A percentile compares a stretch with the other conserved stretches of the same genome.
Conservation (phyloP, 2,797 vertebrate species). For the Gallinago solitaria region DNA sequence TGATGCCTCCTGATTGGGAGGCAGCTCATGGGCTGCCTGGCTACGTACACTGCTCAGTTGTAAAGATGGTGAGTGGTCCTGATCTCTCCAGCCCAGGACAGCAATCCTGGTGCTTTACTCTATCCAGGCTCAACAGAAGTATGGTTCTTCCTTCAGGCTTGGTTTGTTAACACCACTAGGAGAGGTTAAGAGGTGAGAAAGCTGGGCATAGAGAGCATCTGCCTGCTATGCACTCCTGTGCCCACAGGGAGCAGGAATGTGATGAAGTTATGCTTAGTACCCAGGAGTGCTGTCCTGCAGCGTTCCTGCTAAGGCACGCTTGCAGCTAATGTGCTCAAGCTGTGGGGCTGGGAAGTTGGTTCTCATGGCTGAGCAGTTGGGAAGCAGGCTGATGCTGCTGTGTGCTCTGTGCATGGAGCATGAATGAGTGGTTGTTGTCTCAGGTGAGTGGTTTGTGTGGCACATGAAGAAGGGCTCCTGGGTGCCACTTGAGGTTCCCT, state of each 20-base stretch:
- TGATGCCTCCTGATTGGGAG: background rate
- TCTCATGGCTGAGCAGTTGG: background rate
- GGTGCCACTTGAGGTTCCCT: background rate
- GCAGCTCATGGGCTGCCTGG: background rate
- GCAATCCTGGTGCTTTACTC: background rate
- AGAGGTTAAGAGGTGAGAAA: background rate
- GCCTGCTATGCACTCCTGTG: background rate
- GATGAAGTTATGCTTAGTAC: constrained; percentile 32
- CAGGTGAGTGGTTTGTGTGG: accelerated
- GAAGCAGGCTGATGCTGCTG: constrained; percentile 2
- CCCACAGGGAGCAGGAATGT: background rate
- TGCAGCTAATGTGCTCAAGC: constrained; percentile 12
- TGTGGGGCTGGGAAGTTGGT: background rate
- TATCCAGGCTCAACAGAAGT: background rate
- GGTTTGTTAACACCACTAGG: background rate
- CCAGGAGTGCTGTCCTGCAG: background rate
- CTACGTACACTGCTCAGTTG: accelerated
- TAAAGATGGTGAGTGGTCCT: background rate
- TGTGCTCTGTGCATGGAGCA: accelerated
- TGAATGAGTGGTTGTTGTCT: accelerated
- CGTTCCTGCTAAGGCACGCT: constrained; percentile 6
- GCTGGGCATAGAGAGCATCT: background rate
- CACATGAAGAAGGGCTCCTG: background rate
- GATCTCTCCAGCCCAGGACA: background rate
- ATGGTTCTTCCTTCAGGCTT: background rate